Evolutionary conservation across 92 coral and sea anemone species (phyloP).

Genomic region (Plumapathes pennacea): DNA sequence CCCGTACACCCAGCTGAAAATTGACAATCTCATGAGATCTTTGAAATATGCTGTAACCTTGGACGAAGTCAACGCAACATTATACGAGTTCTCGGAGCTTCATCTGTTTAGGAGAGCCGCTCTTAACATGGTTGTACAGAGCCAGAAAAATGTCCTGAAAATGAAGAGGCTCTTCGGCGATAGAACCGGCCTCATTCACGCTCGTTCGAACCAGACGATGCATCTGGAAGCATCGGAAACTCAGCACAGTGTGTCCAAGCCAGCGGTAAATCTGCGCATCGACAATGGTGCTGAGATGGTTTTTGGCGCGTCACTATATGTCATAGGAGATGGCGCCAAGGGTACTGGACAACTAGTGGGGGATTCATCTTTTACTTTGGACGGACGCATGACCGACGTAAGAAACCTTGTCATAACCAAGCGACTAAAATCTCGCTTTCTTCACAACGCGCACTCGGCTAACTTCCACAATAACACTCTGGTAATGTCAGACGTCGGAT

Average conservation of each 20-base stretch:
- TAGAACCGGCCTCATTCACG: conserved; percentile 85
- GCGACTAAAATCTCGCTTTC: conserved; percentile 69
- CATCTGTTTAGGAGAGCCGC: conserved; percentile 78
- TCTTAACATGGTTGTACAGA: conserved; percentile 54
- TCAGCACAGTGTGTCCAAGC: conserved; percentile 84
- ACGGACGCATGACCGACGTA: conserved; percentile 78
- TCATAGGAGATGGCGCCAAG: conserved; percentile 87
- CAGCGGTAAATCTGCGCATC: conserved; percentile 80
- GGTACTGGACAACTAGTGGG: conserved; percentile 75
- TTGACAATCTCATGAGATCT: conserved; percentile 73
- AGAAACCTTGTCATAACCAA: conserved; percentile 76
- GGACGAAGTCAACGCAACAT: conserved; percentile 56
- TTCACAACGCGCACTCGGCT: conserved; percentile 66
- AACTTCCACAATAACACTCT: conserved; percentile 65
- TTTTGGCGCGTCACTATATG: conserved; percentile 78
- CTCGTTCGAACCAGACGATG: conserved; percentile 69
- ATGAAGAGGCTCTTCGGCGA: conserved; percentile 78
- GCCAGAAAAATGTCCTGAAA: conserved; percentile 34
- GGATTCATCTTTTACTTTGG: conserved; percentile 60
- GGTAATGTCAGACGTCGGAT: conserved; percentile 57
- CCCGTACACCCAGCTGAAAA: conserved; percentile 60
- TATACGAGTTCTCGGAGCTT: conserved; percentile 70
- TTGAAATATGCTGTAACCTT: conserved; percentile 69
- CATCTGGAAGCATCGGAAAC: conserved; percentile 83
- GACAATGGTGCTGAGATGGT: conserved; percentile 76